These are phyloP conservation scores for Oscheius sp. DNA, from an alignment of 2,888 invertebrate genomes.

Conservation along the genomic window DNA sequence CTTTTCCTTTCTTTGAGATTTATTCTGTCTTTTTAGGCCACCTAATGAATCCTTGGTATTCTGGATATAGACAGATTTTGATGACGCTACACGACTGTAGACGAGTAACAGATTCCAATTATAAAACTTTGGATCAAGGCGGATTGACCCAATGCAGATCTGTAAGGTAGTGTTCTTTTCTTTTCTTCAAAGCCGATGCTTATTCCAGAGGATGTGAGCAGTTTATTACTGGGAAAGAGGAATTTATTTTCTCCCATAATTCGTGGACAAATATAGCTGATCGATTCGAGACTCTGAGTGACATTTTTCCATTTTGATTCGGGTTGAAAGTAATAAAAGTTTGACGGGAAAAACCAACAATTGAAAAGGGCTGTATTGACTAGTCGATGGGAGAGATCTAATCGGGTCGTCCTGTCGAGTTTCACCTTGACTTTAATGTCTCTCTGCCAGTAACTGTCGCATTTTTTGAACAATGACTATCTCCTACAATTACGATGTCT, in stretches of 20 bases:
- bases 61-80: not conserved
- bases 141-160: slow-evolving; percentile 7
- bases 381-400: no score
- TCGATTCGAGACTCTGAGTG: not conserved
- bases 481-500: slow-evolving; percentile 62
- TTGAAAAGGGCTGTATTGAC: no score
- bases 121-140: not conserved
- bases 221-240: not conserved
- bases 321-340: no score
- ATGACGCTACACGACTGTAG: slow-evolving; percentile 8
- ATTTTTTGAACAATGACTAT: slow-evolving; percentile 54
- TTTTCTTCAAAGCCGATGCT: not conserved
- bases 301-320: not conserved
- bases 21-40: not conserved
- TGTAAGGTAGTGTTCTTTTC: not conserved
- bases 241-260: not conserved
- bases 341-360: no score
- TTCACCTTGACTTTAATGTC: slow-evolving; percentile 1
- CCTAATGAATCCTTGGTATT: slow-evolving; percentile 6
- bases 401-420: not conserved
- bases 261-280: not conserved
- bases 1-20: not conserved
- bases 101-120: not conserved
- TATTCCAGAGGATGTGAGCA: not conserved
- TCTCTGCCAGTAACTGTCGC: not conserved